A percentile compares a stretch with the other conserved stretches of the same genome.
These are phyloP conservation scores for Oreochromis spilurus DNA, from an alignment of 2,113 vertebrate genomes.

Conservation along the genomic window DNA sequence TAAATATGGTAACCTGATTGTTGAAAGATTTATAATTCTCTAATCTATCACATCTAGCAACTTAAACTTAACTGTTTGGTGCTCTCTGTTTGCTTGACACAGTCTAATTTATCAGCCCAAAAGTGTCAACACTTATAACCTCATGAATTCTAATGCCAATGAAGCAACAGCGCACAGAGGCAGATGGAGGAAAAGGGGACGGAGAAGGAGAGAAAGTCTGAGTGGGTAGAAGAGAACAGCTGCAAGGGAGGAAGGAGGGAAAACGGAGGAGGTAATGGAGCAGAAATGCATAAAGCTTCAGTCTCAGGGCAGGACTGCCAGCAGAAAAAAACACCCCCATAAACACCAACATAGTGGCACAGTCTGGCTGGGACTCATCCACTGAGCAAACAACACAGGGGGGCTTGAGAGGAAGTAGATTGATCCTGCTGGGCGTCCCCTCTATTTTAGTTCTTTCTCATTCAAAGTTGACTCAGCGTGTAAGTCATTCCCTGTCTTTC, in stretches of 20 bases:
- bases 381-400: conserved; percentile 4
- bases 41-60: background rate
- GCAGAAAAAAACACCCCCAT: background rate
- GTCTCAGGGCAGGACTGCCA: conserved; percentile 2
- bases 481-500: conserved; percentile 24
- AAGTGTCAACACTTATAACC: background rate
- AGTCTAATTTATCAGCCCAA: background rate
- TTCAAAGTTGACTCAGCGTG: conserved; percentile 21
- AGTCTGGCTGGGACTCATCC: conserved; percentile 10
- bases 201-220: background rate
- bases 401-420: background rate
- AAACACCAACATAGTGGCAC: conserved; percentile 21
- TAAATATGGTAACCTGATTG: background rate
- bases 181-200: background rate
- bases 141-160: background rate
- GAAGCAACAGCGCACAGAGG: background rate
- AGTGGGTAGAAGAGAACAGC: conserved; percentile 34
- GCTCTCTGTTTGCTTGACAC: background rate
- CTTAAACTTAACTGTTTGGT: background rate
- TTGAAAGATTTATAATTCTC: background rate
- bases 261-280: conserved; percentile 42
- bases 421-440: background rate
- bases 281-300: conserved; percentile 35
- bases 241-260: conserved; percentile 11
- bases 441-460: background rate